These are phyloP conservation scores for Albula goreensis DNA, from an alignment of 2,113 vertebrate species.

Conservation along the genomic window DNA sequence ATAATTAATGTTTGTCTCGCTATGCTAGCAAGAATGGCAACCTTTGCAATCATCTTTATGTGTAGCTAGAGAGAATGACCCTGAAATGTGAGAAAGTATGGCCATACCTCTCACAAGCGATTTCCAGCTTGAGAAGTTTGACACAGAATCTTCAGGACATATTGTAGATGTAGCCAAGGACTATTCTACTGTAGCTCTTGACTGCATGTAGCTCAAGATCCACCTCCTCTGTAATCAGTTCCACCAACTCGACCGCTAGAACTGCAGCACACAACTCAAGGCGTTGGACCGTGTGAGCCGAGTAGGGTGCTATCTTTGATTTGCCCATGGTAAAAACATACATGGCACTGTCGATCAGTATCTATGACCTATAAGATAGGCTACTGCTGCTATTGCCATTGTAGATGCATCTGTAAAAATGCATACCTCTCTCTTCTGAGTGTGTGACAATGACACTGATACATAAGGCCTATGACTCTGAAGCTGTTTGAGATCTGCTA, in stretches of 20 bases:
- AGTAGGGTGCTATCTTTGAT: constrained; percentile 12
- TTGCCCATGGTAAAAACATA: constrained; percentile 16
- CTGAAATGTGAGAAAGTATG: background rate
- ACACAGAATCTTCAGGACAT: background rate
- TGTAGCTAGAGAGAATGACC: background rate
- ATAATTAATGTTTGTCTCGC: too few relatives aligned
- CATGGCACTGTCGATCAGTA: constrained; percentile 3
- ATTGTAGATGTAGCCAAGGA: constrained; percentile 19
- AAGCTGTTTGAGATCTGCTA: background rate
- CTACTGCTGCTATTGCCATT: background rate
- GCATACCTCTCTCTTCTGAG: background rate
- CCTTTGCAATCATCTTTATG: background rate
- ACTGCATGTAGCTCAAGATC: constrained; percentile 4
- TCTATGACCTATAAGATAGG: background rate
- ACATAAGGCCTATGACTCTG: background rate
- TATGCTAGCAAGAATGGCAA: background rate
- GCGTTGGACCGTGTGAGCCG: constrained; percentile 6
- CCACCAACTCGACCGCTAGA: constrained; percentile 28
- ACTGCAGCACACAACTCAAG: constrained; percentile 30
- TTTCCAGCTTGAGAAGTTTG: constrained; percentile 9
- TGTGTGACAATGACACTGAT: background rate
- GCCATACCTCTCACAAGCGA: constrained; percentile 10
- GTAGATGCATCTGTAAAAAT: background rate
- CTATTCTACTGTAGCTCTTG: constrained; percentile 2
- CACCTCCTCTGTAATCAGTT: constrained; percentile 12